phyloP scores from a whole-genome alignment of 1,140 invertebrate species.

The Drosophila dunni region DNA sequence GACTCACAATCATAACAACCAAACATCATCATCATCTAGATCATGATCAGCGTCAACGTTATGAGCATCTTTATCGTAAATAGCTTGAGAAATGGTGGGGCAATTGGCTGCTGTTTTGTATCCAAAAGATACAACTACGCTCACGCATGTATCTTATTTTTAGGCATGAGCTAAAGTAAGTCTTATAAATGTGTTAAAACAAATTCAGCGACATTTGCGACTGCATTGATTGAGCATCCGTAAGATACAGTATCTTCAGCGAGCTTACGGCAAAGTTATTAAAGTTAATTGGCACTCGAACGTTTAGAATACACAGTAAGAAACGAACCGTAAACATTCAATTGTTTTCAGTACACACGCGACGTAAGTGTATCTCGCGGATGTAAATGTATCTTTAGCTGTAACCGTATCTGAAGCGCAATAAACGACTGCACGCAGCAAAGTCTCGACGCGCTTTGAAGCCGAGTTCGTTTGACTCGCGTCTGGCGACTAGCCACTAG shows the following conservation, averaged over 20 bases:
- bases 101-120: constrained; percentile 44
- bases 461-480: constrained; percentile 67
- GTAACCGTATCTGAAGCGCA: constrained; percentile 57
- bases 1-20: constrained; percentile 37
- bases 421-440: constrained; percentile 70
- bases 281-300: constrained; percentile 39
- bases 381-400: constrained; percentile 16
- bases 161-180: constrained; percentile 63
- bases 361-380: constrained; percentile 59
- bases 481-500: neutral
- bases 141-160: constrained; percentile 63
- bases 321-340: constrained; percentile 3
- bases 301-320: neutral
- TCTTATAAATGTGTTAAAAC: constrained; percentile 27
- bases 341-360: constrained; percentile 39
- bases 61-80: constrained; percentile 41
- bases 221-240: constrained; percentile 22
- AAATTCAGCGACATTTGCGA: constrained; percentile 32
- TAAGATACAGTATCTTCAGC: constrained; percentile 12
- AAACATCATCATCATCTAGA: neutral
- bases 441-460: constrained; percentile 76
- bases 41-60: constrained; percentile 18
- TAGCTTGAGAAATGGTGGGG: constrained; percentile 33
- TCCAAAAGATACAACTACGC: constrained; percentile 40
- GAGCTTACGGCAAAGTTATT: constrained; percentile 28